phyloP scores from a whole-genome alignment of 2,797 vertebrate genomes.

The Prunella strophiata region DNA sequence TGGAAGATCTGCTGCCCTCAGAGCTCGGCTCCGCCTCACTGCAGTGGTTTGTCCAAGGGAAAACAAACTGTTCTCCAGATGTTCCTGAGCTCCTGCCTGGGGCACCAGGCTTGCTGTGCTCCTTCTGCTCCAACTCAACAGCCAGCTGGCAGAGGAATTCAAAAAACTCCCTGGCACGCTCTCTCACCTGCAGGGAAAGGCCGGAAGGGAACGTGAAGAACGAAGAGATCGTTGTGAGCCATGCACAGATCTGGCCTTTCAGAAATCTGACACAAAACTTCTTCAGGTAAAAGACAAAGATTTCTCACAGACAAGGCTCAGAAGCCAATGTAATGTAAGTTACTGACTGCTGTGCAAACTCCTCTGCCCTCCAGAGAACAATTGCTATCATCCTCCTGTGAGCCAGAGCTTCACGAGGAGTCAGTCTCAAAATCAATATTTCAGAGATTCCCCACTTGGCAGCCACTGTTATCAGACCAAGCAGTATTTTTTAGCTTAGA shows the following conservation, averaged over 20 bases:
- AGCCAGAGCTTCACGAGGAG: not conserved
- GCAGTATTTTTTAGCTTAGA: not conserved
- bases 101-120: not conserved
- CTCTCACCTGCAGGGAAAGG: slow-evolving; percentile 82
- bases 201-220: not conserved
- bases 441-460: not conserved
- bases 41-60: slow-evolving; percentile 46
- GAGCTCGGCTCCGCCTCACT: not conserved
- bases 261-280: not conserved
- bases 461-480: not conserved
- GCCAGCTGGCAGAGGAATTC: slow-evolving; percentile 83
- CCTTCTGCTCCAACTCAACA: slow-evolving; percentile 69
- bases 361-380: not conserved
- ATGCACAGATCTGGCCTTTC: not conserved
- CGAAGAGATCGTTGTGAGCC: not conserved
- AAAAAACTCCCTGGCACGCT: slow-evolving; percentile 89
- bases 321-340: not conserved
- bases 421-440: not conserved
- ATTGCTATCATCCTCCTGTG: not conserved
- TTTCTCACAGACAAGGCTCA: not conserved
- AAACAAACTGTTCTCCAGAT: slow-evolving; percentile 38
- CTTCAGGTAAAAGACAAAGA: not conserved
- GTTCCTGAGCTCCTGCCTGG: slow-evolving; percentile 16
- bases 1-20: not conserved
- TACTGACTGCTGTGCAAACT: not conserved